Evolutionary conservation across 2,113 vertebrate genomes (phyloP).

Genomic region (Lampris incognitus): DNA sequence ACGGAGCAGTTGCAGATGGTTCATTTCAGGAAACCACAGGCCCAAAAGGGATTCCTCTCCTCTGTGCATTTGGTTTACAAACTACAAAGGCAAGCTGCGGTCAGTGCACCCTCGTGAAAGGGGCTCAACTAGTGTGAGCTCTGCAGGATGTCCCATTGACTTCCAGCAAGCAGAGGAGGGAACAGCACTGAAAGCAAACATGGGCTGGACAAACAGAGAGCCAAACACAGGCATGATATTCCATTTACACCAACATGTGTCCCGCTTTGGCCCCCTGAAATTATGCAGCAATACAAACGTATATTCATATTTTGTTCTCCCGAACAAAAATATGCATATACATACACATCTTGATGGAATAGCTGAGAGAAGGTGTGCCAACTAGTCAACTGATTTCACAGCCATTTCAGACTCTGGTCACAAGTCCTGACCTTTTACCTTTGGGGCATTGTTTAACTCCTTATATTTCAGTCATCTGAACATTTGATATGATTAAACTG

Average conservation of each 20-base stretch:
- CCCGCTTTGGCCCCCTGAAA: no score
- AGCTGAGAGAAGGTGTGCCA: no score
- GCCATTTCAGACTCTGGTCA: no score
- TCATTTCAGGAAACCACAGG: constrained; percentile 76
- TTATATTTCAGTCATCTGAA: no score
- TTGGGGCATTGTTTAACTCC: no score
- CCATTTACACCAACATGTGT: background rate
- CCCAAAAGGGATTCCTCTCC: constrained; percentile 76
- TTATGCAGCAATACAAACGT: background rate
- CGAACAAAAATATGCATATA: no score
- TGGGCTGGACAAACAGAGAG: constrained; percentile 52
- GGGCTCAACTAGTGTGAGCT: constrained; percentile 79
- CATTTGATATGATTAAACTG: no score
- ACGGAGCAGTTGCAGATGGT: constrained; percentile 77
- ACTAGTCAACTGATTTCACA: no score
- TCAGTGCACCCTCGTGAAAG: constrained; percentile 85
- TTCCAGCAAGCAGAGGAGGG: constrained; percentile 75
- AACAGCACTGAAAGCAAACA: constrained; percentile 49
- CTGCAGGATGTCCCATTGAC: constrained; percentile 86
- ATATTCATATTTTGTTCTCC: no score
- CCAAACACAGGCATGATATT: constrained; percentile 9
- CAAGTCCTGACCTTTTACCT: no score
- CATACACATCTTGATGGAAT: no score
- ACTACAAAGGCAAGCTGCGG: constrained; percentile 83
- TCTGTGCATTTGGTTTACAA: constrained; percentile 77